Evolutionary conservation across 2,113 vertebrate genomes (phyloP), one percentile per base, ranked within the genome.

Genomic region (Amia ocellicauda): DNA sequence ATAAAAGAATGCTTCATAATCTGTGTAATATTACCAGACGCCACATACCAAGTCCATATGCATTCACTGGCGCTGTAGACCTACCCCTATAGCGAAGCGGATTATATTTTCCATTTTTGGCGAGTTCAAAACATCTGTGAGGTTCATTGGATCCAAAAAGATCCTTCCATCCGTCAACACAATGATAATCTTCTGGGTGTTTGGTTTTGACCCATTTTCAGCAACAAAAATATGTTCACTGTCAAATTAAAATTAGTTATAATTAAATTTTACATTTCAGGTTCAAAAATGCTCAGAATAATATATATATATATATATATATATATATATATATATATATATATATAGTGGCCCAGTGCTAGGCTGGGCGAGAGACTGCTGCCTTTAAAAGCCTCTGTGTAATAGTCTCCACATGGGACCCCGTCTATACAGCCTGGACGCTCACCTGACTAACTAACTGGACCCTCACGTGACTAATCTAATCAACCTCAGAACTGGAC

Each of bases 121-220:
- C 10, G 80, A 85, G 8, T 59, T 73, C 47, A 90, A 78, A 45
- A 91, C 88, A 13, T 67, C 61, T 0, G 50, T 22, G 22, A 91
- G 74, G 3, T 79, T 49, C 58, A 77, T 58, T 4, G 69, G 17
- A 62, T 90, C 90, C 14, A 1, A 0, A 2, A 78, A 73, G 69
- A 89, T 90, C 1, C 79, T 69, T 29, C 91, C 91, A 40, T 92
- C 91, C 0, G 91, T 89, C 52, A 92, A 45, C 27, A 92, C 84
- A 60, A 92, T 78, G n/a, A 91, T 90, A 36, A 91, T 63, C 74
- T 89, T 91, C 63, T 58, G 73, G n/a, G 88, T 79, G 4, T 78
- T 69, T 42, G 58, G 57, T 20, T 60, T 81, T 29, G 91, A 92
- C 51, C 90, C 87, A 0, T 63, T 74, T 16, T 66, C 72, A 63